Evolutionary conservation across 2,113 vertebrate genomes (phyloP), one percentile per base, ranked within the genome.

Genomic region (Syngnathus floridae): DNA sequence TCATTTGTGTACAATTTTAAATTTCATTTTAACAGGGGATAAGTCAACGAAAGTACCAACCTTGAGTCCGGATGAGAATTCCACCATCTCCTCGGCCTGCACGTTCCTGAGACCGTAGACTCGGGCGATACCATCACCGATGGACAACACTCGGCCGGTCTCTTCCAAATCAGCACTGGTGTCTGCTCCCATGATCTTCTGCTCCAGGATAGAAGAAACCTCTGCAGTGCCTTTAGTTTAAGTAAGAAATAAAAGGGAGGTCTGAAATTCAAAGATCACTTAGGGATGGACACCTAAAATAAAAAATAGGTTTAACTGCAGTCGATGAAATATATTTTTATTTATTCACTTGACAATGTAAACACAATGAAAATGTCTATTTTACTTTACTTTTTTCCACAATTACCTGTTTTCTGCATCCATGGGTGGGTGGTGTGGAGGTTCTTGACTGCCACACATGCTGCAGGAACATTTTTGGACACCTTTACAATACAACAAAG

Each of bases 1-100:
- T 31, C 17, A 41, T 9, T 48, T 46, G 6, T 46, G 46, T 0
- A 17, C 40, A 2, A 61, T 8, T 5, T 37, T 36, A 41, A 41
- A 4, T 21, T 13, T n/a, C 1, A 13, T 46, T 46, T 59, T 1
- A 43, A 21, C n/a, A 26, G 14, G 12, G 14, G 2, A n/a, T n/a
- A n/a, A n/a, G n/a, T n/a, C n/a, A n/a, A n/a, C n/a, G n/a, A n/a
- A n/a, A n/a, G n/a, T n/a, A n/a, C n/a, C n/a, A n/a, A 95, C 96
- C 93, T 98, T 99, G 65, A 99, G 88, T 1, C 96, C 96, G 26
- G 96, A 99, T 22, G 96, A 99, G 86, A 99, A 99, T 64, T 99
- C 96, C 85, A 99, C 96, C 96, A 99, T 99, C 91, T 99, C 96
- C 76, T 98, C 96, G 7, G 96, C 96, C 78, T 98, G 96, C 58